Base-by-base conservation (phyloP, 2,113 vertebrate genomes). In the Passer domesticus region DNA sequence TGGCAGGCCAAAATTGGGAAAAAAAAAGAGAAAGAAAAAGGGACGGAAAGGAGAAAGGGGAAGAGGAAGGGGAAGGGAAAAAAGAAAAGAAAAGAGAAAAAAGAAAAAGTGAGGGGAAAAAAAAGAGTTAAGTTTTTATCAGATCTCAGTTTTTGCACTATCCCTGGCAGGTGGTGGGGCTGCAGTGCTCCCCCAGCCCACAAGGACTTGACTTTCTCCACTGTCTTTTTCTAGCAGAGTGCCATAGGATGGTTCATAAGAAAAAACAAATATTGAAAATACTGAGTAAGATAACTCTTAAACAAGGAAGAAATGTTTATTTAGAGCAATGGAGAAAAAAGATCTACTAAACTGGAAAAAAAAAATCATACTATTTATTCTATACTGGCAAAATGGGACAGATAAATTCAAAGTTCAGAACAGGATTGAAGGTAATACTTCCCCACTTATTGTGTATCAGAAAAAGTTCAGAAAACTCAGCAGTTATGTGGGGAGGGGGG, bases 31-130 rank as follows among this genome's bases (percentile, higher is more conserved):
- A 31, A 11, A 3, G 3, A 11, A 9, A 41, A 18, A 2, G 14
- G 7, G 18, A 39, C 11, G 5, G 23, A 8, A 17, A 16, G 23
- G 23, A 13, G 4, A 9, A 35, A n/a, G 33, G 15, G 15, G 7
- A 35, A 41, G 39, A 15, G 4, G 1, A 27, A 11, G 49, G 4
- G 7, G 4, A 11, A 15, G 2, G 10, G 25, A 5, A 24, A 18
- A 3, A 14, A 31, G 4, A 30, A 4, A 10, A 6, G 30, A 4
- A 10, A 16, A 2, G 21, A 17, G 6, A 17, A 7, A 16, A 8
- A 7, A 24, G 9, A 8, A 12, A 15, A n/a, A 11, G 4, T 5
- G 46, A 19, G 10, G 17, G 4, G 1, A 4, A 4, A 16, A 10
- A 16, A 8, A 20, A 27, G 1, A 33, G 10, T 66, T 15, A n/a